Conservation (phyloP, 2,797 vertebrate species). For the Halcyon smyrnensis region DNA sequence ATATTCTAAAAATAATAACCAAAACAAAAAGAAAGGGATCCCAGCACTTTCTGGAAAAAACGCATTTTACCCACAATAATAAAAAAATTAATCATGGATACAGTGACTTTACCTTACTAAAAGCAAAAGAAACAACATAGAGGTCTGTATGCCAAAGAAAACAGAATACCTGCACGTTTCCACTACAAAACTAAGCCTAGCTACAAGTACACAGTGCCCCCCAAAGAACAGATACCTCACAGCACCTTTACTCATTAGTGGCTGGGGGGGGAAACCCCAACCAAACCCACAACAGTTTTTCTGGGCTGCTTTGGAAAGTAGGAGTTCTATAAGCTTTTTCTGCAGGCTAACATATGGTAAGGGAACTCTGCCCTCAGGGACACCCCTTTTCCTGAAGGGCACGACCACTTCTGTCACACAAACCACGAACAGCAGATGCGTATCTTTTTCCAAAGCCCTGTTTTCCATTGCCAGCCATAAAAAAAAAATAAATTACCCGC, state of each 20-base stretch:
- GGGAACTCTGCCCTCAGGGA: neutral
- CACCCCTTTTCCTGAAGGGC: neutral
- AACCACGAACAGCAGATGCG: neutral
- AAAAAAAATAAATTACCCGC: neutral
- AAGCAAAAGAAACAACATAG: neutral
- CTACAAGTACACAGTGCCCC: constrained; percentile 49
- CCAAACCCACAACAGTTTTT: neutral
- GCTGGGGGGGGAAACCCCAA: too few species aligned
- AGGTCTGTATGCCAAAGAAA: neutral
- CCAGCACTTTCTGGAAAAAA: neutral
- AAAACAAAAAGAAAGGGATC: neutral
- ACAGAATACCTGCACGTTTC: constrained; percentile 14
- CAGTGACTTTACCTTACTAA: neutral
- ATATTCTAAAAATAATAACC: neutral
- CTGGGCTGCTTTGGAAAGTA: neutral
- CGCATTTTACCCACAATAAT: neutral
- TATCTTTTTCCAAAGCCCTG: neutral
- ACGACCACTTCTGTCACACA: neutral
- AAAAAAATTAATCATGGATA: neutral
- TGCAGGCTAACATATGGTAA: neutral
- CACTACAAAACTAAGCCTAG: neutral
- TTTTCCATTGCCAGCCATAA: neutral
- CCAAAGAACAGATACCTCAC: constrained; percentile 51
- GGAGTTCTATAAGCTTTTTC: neutral
- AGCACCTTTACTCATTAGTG: neutral